Base-by-base conservation (phyloP, 2,797 vertebrate species). In the Hephaestus fuliginosus region DNA sequence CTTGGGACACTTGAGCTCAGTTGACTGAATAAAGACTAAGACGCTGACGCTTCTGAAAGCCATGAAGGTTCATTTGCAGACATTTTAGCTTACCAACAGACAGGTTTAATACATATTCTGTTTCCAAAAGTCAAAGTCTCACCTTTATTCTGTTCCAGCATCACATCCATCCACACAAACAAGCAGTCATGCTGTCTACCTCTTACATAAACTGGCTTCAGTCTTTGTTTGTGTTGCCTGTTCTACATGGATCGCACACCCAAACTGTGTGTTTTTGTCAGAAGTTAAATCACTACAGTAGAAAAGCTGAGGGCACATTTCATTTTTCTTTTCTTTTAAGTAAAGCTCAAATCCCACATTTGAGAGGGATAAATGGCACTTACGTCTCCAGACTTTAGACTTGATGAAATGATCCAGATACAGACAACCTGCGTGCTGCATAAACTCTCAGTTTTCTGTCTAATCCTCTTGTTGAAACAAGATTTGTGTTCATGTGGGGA, bases 401-500 rank as follows among this genome's bases (percentile, higher is more conserved):
- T 66, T 74, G 36, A 79, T 77, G 66, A 80, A 74, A n/a, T 80
- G 70, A 71, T 78, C 80, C 78, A 74, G 87, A 60, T 73, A 25
- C n/a, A 81, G 86, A 91, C 85, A 89, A 78, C 62, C 39, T 55
- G 71, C 62, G 22, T 28, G 73, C 46, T 55, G 68, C 75, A 74
- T 76, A 66, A 64, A 70, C 70, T 28, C 84, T 82, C 46, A 46
- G 80, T 83, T 80, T 55, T 81, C 58, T 22, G 28, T 74, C 61
- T 63, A 74, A 79, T 84, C 71, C 57, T 74, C 53, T 74, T 33
- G 25, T 75, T 63, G 36, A 75, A 86, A 69, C 48, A 53, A 30
- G n/a, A 92, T 88, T 78, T 30, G 5, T 71, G 69, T 72, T 80
- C 81, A 83, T 82, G 81, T 81, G 71, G 83, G 80, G 78, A 64